These are phyloP conservation scores for Drosophila leontia DNA, from an alignment of 1,140 invertebrate genomes.

Conservation along the genomic window DNA sequence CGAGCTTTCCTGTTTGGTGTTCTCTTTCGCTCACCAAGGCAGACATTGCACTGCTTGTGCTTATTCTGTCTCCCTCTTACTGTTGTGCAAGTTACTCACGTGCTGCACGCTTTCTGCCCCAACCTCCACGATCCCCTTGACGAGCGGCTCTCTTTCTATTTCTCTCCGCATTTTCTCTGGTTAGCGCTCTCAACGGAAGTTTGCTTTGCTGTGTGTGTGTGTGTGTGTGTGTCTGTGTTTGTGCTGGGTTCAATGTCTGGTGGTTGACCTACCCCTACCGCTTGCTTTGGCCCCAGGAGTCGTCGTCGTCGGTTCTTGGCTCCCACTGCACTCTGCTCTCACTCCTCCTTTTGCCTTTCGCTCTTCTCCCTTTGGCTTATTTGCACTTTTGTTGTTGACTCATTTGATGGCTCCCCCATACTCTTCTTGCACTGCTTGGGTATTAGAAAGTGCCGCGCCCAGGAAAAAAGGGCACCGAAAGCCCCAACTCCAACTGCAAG, in stretches of 20 bases:
- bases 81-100: constrained; percentile 27
- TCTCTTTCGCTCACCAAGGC: constrained; percentile 34
- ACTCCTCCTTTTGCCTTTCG: neutral
- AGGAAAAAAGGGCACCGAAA: constrained; percentile 4
- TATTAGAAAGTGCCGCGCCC: constrained; percentile 57
- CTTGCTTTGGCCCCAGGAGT: constrained; percentile 49
- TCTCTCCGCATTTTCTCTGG: constrained; percentile 16
- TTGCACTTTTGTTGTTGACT: constrained; percentile 66
- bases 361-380: constrained; percentile 45
- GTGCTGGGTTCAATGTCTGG: constrained; percentile 77
- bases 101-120: constrained; percentile 55
- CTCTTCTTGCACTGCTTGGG: constrained; percentile 19
- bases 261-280: constrained; percentile 83
- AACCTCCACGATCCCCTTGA: constrained; percentile 42
- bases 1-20: neutral
- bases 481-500: neutral
- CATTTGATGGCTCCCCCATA: constrained; percentile 37
- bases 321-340: constrained; percentile 35
- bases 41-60: constrained; percentile 28
- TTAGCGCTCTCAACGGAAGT: constrained; percentile 45
- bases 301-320: constrained; percentile 13
- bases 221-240: constrained; percentile 17
- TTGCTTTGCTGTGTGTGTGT: constrained; percentile 10
- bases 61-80: constrained; percentile 1
- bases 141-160: constrained; percentile 28